These are phyloP conservation scores for Crioceris asparagi DNA, from an alignment of 2,888 invertebrate species.

Conservation along the genomic window DNA sequence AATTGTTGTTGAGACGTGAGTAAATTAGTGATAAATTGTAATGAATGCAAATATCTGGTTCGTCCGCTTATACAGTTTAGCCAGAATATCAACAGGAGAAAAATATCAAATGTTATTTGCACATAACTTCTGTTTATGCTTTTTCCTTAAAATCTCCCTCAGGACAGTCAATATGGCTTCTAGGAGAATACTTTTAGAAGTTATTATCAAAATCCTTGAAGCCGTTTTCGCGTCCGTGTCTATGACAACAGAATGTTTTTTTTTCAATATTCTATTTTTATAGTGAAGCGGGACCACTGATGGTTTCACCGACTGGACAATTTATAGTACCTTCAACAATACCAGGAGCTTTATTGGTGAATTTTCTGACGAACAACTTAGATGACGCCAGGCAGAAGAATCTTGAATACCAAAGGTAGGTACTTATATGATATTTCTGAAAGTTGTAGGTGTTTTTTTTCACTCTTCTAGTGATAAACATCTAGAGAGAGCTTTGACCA, in stretches of 20 bases:
- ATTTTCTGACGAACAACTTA: slow-evolving; percentile 70
- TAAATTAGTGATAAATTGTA: too few species aligned
- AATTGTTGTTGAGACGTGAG: slow-evolving; percentile 80
- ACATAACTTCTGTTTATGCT: too few species aligned
- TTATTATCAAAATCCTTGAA: too few species aligned
- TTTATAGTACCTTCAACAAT: slow-evolving; percentile 87
- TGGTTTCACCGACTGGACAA: slow-evolving; percentile 89
- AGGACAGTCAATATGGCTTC: too few species aligned
- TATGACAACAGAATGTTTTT: too few species aligned
- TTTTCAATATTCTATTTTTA: slow-evolving; percentile 25
- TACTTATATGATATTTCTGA: slow-evolving; percentile 31
- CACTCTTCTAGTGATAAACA: slow-evolving; percentile 57
- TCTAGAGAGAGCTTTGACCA: slow-evolving; percentile 63
- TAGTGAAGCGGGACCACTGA: slow-evolving; percentile 87
- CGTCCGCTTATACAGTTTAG: too few species aligned
- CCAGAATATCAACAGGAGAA: too few species aligned
- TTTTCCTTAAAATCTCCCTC: too few species aligned
- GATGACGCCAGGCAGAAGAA: slow-evolving; percentile 62
- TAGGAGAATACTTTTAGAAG: too few species aligned
- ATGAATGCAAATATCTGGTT: too few species aligned
- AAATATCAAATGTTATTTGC: too few species aligned
- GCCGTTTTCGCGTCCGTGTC: too few species aligned
- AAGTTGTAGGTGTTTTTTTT: background rate
- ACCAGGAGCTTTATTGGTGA: slow-evolving; percentile 74
- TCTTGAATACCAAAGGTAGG: slow-evolving; percentile 66